These are phyloP conservation scores for Idaea biselata DNA, from an alignment of 2,888 invertebrate genomes.

Conservation along the genomic window DNA sequence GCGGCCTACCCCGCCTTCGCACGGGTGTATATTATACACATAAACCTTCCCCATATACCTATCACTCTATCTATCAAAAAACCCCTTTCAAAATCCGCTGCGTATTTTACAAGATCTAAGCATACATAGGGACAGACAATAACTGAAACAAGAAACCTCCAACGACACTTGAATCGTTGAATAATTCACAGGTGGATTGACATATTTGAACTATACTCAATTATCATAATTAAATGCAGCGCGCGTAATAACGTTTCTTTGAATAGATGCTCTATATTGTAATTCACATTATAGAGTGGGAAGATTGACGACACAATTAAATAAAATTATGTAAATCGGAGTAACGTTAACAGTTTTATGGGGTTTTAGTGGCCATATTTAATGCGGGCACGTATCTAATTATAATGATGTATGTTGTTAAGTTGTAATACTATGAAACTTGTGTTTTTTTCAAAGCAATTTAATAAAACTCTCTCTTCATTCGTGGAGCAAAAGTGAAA, in stretches of 20 bases:
- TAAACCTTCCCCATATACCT: too few species aligned
- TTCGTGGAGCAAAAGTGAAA: not conserved
- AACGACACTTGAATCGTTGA: slow-evolving; percentile 8
- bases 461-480: not conserved
- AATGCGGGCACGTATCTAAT: not conserved
- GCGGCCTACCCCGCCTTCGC: too few species aligned
- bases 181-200: slow-evolving; percentile 20
- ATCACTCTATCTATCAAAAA: too few species aligned
- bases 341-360: not conserved
- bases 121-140: too few species aligned
- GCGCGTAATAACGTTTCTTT: slow-evolving; percentile 24
- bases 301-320: slow-evolving; percentile 21
- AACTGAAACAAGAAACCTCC: too few species aligned
- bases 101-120: too few species aligned
- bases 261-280: slow-evolving; percentile 21
- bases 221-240: slow-evolving; percentile 29
- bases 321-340: not conserved
- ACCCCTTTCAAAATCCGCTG: too few species aligned
- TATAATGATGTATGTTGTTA: not conserved
- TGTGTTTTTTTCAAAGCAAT: not conserved
- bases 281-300: slow-evolving; percentile 23
- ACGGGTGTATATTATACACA: too few species aligned
- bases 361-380: not conserved
- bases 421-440: not conserved
- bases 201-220: slow-evolving; percentile 22